Percentiles rank a stretch among this genome's conserved stretches.
Conservation (phyloP, 2,113 vertebrate species). For the Triplophysa siluroides region DNA sequence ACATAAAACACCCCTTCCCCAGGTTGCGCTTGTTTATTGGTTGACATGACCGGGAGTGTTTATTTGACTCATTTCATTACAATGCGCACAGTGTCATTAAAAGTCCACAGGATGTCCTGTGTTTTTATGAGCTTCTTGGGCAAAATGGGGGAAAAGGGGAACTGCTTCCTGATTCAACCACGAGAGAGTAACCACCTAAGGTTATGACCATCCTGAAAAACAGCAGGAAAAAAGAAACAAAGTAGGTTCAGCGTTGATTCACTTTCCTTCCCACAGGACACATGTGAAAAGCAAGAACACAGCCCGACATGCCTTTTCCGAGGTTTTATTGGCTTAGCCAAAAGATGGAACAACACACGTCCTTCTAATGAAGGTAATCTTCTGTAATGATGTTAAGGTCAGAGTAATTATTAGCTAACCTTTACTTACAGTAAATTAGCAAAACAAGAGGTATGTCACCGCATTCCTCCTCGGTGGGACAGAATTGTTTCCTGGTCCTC, state of each 20-base stretch:
- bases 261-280: slow-evolving; percentile 46
- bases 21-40: slow-evolving; percentile 47
- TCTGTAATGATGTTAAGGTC: slow-evolving; percentile 17
- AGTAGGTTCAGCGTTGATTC: slow-evolving; percentile 53
- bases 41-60: slow-evolving; percentile 67
- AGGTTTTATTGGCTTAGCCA: slow-evolving; percentile 1
- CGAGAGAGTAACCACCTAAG: slow-evolving; percentile 58
- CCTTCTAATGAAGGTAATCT: background rate
- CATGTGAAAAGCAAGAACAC: slow-evolving; percentile 21
- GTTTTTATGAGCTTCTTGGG: slow-evolving; percentile 71
- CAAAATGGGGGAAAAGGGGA: slow-evolving; percentile 57
- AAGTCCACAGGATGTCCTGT: slow-evolving; percentile 70
- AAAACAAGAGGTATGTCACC: background rate
- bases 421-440: background rate
- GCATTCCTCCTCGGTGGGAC: slow-evolving; percentile 15
- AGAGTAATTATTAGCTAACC: slow-evolving; percentile 21
- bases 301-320: background rate
- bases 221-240: slow-evolving; percentile 59
- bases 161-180: slow-evolving; percentile 66
- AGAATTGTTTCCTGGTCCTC: slow-evolving; percentile 43
- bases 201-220: slow-evolving; percentile 59
- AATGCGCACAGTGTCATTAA: slow-evolving; percentile 70
- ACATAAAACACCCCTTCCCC: slow-evolving; percentile 38
- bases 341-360: slow-evolving; percentile 5
- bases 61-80: slow-evolving; percentile 71